These are phyloP conservation scores for Eulimnadia texana DNA, from an alignment of 1,140 invertebrate species.

Conservation along the genomic window DNA sequence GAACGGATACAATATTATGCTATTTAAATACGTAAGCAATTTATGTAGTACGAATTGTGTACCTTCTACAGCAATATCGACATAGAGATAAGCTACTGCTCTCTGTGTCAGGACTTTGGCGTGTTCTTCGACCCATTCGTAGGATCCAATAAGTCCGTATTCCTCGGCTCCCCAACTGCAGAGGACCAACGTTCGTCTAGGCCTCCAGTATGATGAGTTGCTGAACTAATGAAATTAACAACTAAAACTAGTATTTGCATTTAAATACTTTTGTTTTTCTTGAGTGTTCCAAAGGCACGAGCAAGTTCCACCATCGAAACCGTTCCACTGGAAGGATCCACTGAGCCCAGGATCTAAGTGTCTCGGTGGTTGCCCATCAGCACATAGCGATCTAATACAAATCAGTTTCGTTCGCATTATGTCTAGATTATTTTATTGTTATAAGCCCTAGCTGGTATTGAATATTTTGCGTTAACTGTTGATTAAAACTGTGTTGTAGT, in stretches of 20 bases:
- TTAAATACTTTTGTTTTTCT: slow-evolving; percentile 20
- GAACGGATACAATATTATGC: neutral
- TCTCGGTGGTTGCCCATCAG: slow-evolving; percentile 43
- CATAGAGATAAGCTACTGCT: slow-evolving; percentile 28
- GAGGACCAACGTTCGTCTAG: slow-evolving; percentile 32
- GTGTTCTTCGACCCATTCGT: slow-evolving; percentile 31
- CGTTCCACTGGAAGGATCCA: slow-evolving; percentile 37
- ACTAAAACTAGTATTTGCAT: neutral
- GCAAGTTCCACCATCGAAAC: slow-evolving; percentile 37
- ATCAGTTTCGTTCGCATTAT: neutral
- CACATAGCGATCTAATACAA: slow-evolving; percentile 33
- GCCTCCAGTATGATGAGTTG: slow-evolving; percentile 24
- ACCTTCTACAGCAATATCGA: slow-evolving; percentile 20
- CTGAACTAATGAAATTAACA: neutral
- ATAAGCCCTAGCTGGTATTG: too few relatives aligned
- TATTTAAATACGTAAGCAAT: neutral
- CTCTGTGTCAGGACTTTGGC: slow-evolving; percentile 19
- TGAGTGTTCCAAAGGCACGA: slow-evolving; percentile 31
- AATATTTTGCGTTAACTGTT: too few relatives aligned
- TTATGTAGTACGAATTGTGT: too few relatives aligned
- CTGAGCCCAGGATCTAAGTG: slow-evolving; percentile 39
- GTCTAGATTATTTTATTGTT: neutral
- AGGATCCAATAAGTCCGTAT: slow-evolving; percentile 33
- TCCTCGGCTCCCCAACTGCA: slow-evolving; percentile 36
- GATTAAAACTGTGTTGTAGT: too few relatives aligned